A percentile compares a stretch with the other conserved stretches of the same genome.
Conservation (phyloP, 2,888 invertebrate genomes). For the Caprella mutica region DNA sequence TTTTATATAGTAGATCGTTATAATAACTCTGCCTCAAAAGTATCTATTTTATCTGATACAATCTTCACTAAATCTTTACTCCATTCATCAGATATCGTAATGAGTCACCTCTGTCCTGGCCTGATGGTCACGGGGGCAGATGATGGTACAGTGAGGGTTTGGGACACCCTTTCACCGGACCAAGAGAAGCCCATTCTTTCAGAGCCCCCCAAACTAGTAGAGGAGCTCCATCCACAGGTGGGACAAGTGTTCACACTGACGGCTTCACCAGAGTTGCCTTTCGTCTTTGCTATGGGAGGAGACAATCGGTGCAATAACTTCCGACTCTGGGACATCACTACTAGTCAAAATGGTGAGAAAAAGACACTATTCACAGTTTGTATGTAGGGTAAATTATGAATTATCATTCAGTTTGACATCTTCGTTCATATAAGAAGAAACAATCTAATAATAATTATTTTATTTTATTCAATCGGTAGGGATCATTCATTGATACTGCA, state of each 20-base stretch:
- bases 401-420: too few relatives aligned
- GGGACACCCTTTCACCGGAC: slow-evolving; percentile 58
- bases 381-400: too few relatives aligned
- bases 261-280: slow-evolving; percentile 68
- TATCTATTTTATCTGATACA: background rate
- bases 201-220: slow-evolving; percentile 39
- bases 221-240: slow-evolving; percentile 49
- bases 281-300: slow-evolving; percentile 69
- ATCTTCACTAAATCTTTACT: slow-evolving; percentile 22
- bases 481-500: too few relatives aligned
- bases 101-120: slow-evolving; percentile 61
- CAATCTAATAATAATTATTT: too few relatives aligned
- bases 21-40: background rate
- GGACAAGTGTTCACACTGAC: slow-evolving; percentile 51
- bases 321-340: slow-evolving; percentile 53
- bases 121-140: slow-evolving; percentile 48
- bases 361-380: too few relatives aligned
- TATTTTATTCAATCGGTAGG: too few relatives aligned
- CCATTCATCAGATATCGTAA: slow-evolving; percentile 45
- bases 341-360: slow-evolving; percentile 49
- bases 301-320: slow-evolving; percentile 67
- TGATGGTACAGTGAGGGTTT: slow-evolving; percentile 71
- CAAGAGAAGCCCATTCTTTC: background rate
- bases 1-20: too few relatives aligned
- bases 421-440: too few relatives aligned